Evolutionary conservation across 2,113 vertebrate genomes (phyloP), one percentile per base, ranked within the genome.

Genomic region (Corydoras sp.): DNA sequence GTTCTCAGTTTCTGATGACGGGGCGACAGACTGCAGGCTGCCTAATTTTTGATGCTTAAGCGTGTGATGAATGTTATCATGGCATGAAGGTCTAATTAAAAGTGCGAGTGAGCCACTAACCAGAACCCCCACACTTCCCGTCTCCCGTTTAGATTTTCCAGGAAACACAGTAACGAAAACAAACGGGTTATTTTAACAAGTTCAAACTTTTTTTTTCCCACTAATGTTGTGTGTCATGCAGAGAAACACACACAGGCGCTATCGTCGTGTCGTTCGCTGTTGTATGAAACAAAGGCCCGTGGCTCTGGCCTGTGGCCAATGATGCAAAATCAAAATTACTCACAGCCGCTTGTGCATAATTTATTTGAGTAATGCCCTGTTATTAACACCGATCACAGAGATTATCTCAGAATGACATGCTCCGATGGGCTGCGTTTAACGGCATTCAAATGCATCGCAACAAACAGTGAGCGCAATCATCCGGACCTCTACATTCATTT

Each of bases 191-290:
- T 66, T 67, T 75, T 70, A 82, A 80, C 82, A 73, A 18, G 61
- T 82, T 86, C 81, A 13, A 72, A 76, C 14, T 11, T 67, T 53
- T 76, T 81, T 24, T 68, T 69, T 75, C 51, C 53, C 29, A 12
- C 51, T 53, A 53, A 53, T 53, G 51, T 14, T 53, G 51, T 53
- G 10, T 3, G 10, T 14, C 3, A 53, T 10, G 13, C 51, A 53
- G 13, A 10, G 10, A 53, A 53, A 53, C 51, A 10, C 51, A 1
- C 13, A 12, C 51, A 53, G 13, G 51, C 3, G 10, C 51, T 14
- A 3, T 53, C 1, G 10, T 53, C 10, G 51, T 12, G 13, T 53
- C 10, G 2, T 53, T 10, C 10, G 3, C 5, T 61, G 65, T 62
- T 62, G 54, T 74, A 50, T 49, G 55, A 68, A 68, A 49, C 51